phyloP scores from a whole-genome alignment of 2,797 vertebrate genomes.

The Notoglanidium macrostoma region DNA sequence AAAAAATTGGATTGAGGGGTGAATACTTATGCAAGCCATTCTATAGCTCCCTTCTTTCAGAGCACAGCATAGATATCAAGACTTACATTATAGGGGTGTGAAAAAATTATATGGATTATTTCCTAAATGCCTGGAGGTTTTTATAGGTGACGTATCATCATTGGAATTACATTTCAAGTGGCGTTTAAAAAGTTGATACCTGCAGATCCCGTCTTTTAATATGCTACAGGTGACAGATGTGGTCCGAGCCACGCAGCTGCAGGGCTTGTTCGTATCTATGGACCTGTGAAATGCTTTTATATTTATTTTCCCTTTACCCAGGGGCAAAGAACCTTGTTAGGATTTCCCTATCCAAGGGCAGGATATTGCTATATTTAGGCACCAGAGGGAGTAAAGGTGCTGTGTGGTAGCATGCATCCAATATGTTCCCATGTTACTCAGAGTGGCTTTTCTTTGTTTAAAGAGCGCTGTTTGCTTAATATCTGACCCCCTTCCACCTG shows the following conservation, averaged over 20 bases:
- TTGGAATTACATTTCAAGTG: background rate
- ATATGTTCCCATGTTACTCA: background rate
- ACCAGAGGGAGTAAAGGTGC: conserved; percentile 7
- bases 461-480: background rate
- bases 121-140: background rate
- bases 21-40: no score
- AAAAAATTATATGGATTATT: background rate
- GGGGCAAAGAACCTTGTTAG: background rate
- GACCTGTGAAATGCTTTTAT: background rate
- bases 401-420: background rate
- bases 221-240: background rate
- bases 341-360: background rate
- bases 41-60: no score
- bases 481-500: background rate
- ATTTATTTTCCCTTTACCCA: background rate
- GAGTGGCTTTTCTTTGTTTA: background rate
- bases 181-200: background rate
- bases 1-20: no score
- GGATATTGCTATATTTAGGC: background rate
- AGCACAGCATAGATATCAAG: background rate
- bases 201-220: background rate
- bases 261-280: background rate
- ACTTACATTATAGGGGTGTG: background rate
- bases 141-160: background rate
- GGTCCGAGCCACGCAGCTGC: background rate